These are phyloP conservation scores for Brachypalpus laphriformis DNA, from an alignment of 2,888 invertebrate genomes.

Conservation along the genomic window DNA sequence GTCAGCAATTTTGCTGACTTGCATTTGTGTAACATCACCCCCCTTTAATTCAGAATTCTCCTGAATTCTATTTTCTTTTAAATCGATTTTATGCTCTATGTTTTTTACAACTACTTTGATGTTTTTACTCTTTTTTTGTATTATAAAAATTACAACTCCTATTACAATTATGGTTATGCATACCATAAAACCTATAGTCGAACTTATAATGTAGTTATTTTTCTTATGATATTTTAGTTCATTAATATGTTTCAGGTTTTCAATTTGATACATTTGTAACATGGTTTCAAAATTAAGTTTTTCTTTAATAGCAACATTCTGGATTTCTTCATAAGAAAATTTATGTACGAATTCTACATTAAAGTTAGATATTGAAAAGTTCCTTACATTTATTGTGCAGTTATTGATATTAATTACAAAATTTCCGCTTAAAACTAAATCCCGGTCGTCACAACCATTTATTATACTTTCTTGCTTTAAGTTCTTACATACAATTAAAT, in stretches of 20 bases:
- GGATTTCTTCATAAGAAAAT: neutral
- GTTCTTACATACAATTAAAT: constrained; percentile 8
- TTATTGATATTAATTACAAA: too few relatives aligned
- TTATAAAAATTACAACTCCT: too few relatives aligned
- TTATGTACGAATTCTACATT: neutral
- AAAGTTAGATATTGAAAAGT: neutral
- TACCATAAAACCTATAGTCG: neutral
- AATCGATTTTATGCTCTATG: too few relatives aligned
- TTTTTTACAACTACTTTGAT: too few relatives aligned
- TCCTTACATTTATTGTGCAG: neutral
- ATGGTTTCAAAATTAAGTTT: neutral
- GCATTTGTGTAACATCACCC: too few relatives aligned
- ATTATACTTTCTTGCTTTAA: neutral
- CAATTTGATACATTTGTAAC: neutral
- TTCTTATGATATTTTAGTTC: neutral
- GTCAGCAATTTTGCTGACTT: too few relatives aligned
- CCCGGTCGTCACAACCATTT: constrained; percentile 4
- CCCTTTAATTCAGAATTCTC: too few relatives aligned
- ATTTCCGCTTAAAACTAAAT: too few relatives aligned
- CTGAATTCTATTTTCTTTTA: too few relatives aligned
- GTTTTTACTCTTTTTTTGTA: too few relatives aligned
- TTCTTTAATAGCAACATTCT: neutral
- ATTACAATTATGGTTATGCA: neutral
- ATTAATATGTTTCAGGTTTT: neutral
- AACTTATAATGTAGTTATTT: neutral